A percentile compares a stretch with the other conserved stretches of the same genome.
These are phyloP conservation scores for Lepidocyrtoides sp. DNA, from an alignment of 2,888 invertebrate genomes.

Conservation along the genomic window DNA sequence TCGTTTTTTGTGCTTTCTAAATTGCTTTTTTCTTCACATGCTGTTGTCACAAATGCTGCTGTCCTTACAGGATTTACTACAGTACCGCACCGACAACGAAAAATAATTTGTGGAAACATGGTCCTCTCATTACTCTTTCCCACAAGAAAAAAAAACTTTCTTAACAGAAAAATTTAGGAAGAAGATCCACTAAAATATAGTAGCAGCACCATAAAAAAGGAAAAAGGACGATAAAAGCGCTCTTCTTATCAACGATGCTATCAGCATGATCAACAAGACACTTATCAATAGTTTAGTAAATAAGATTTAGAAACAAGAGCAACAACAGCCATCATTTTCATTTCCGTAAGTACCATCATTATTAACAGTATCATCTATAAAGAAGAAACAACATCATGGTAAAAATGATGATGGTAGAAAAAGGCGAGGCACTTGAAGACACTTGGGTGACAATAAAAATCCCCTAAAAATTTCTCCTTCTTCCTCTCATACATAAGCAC, in stretches of 20 bases:
- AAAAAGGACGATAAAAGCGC: no score
- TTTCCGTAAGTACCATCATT: constrained; percentile 41
- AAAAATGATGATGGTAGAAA: neutral
- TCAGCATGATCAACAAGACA: constrained; percentile 17
- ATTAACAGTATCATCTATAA: neutral
- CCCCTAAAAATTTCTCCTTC: neutral
- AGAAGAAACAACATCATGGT: neutral
- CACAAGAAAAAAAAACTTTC: neutral
- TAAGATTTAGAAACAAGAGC: neutral
- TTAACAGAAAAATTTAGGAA: neutral
- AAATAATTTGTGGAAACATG: neutral
- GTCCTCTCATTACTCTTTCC: neutral
- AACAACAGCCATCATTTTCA: neutral
- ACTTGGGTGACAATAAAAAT: constrained; percentile 68
- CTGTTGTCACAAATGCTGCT: no score
- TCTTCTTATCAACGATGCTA: neutral
- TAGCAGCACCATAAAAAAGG: neutral
- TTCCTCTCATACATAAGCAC: neutral
- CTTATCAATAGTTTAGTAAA: constrained; percentile 34
- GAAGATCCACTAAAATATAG: neutral
- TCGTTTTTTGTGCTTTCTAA: neutral
- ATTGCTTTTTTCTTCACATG: no score
- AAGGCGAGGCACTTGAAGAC: constrained; percentile 65
- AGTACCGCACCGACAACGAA: neutral
- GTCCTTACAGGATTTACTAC: no score